phyloP scores from a whole-genome alignment of 2,797 vertebrate genomes.

The Telmatherina bonti region DNA sequence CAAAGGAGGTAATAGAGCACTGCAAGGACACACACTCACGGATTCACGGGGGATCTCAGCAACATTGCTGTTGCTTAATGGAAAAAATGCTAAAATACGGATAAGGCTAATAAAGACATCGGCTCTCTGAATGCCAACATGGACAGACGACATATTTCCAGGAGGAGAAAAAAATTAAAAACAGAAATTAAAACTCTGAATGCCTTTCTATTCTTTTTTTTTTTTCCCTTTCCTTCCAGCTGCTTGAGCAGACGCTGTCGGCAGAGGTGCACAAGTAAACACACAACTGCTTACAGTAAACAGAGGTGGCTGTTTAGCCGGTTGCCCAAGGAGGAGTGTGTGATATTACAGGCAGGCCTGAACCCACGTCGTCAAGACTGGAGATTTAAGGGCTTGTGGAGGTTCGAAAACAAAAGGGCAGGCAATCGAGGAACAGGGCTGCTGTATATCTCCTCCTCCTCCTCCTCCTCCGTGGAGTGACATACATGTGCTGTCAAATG shows the following conservation, averaged over 20 bases:
- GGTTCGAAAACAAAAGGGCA: slow-evolving; percentile 28
- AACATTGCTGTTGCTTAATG: slow-evolving; percentile 39
- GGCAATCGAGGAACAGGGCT: slow-evolving; percentile 20
- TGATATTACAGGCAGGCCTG: slow-evolving; percentile 40
- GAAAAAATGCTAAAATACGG: slow-evolving; percentile 55
- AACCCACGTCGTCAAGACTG: slow-evolving; percentile 25
- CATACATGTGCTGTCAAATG: slow-evolving; percentile 68
- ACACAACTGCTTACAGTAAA: slow-evolving; percentile 68
- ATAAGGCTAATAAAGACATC: slow-evolving; percentile 27
- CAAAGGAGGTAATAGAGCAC: slow-evolving; percentile 73
- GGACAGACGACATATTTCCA: slow-evolving; percentile 17
- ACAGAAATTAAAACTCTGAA: slow-evolving; percentile 9
- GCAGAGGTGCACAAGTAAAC: slow-evolving; percentile 59
- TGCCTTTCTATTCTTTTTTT: slow-evolving; percentile 4
- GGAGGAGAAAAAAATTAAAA: not conserved
- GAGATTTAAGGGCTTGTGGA: slow-evolving; percentile 22
- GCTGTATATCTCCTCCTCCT: slow-evolving; percentile 14
- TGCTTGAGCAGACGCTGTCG: slow-evolving; percentile 32
- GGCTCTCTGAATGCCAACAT: slow-evolving; percentile 13
- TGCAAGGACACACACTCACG: slow-evolving; percentile 66
- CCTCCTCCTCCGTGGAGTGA: slow-evolving; percentile 32
- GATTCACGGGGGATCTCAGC: slow-evolving; percentile 50
- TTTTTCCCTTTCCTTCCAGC: slow-evolving; percentile 10
- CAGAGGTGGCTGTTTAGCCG: slow-evolving; percentile 49
- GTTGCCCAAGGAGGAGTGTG: slow-evolving; percentile 40